Evolutionary conservation across 1,140 invertebrate species (phyloP), one percentile per base, ranked within the genome.

Genomic region (Lysiphlebus fabarum): DNA sequence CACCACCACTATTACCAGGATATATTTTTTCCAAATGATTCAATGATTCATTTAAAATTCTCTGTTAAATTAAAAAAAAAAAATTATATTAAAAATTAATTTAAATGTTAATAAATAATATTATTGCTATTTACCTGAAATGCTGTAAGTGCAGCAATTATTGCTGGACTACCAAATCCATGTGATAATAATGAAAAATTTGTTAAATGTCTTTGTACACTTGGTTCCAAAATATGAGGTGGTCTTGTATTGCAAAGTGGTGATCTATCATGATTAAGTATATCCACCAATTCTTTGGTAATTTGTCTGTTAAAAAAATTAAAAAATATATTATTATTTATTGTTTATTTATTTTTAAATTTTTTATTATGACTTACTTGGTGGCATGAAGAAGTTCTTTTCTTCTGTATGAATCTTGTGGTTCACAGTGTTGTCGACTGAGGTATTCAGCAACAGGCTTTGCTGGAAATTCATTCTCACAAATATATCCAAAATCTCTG

Each of bases 131-230:
- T n/a, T n/a, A n/a, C 89, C 84, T 95, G 92, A 76, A 98, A 91
- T 60, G 95, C 92, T 43, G 95, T 97, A 7, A 98, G 83, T 0
- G 95, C 93, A n/a, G 96, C 96, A 7, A 97, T 92, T 14, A 99
- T 96, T 36, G 96, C 96, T 4, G 96, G 96, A 57, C 92, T 92
- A 9, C 96, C 96, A 78, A 99, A 99, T n/a, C 96, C 96, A 79
- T 99, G 96, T 41, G 95, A 97, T 72, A 99, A 97, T 65, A 99
- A 86, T 59, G 93, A 96, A 81, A 99, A 99, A 79, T 99, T 95
- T 14, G 96, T 98, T 60, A 99, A 84, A 77, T 96, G 94, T 70
- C 95, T 87, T 81, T 99, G 96, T 76, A 99, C 97, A 66, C 88
- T 92, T 5, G 92, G 91, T 73, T 99, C 96, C 62, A 99, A 83